phyloP scores from a whole-genome alignment of 2,797 vertebrate genomes.

The Muscicapa striata region DNA sequence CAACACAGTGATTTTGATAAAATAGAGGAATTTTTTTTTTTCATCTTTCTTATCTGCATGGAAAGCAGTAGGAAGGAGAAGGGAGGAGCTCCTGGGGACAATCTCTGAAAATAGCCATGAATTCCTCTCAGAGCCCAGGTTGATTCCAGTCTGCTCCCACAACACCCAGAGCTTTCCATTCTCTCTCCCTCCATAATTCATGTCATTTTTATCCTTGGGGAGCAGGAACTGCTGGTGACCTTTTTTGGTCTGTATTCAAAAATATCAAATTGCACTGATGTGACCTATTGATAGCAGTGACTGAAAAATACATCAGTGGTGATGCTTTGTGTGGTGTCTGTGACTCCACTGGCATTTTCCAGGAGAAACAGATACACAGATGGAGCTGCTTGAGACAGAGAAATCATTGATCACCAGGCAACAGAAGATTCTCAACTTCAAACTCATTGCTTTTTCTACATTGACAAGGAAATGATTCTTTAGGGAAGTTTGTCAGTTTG shows the following conservation, averaged over 20 bases:
- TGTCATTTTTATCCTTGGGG: not conserved
- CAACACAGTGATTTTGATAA: not conserved
- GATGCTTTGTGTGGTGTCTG: not conserved
- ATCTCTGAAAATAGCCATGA: not conserved
- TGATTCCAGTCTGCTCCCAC: not conserved
- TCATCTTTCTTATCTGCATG: not conserved
- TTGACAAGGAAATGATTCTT: not conserved
- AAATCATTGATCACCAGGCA: not conserved
- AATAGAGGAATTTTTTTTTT: not conserved
- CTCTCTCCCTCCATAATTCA: not conserved
- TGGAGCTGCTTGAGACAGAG: not conserved
- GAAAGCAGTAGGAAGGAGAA: not conserved
- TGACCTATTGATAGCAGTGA: not conserved
- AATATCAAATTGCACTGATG: not conserved
- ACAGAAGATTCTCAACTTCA: not conserved
- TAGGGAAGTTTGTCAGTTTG: not conserved
- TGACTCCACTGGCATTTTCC: not conserved
- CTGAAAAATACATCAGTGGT: not conserved
- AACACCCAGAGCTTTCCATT: not conserved
- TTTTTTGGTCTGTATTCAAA: not conserved
- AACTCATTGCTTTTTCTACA: not conserved
- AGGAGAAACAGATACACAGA: not conserved
- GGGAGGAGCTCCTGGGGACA: not conserved
- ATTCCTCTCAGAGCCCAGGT: not conserved
- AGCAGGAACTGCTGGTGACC: not conserved